A percentile compares a stretch with the other conserved stretches of the same genome.
Evolutionary conservation across 2,888 invertebrate genomes (phyloP).

Genomic region (Nycteola revayana): DNA sequence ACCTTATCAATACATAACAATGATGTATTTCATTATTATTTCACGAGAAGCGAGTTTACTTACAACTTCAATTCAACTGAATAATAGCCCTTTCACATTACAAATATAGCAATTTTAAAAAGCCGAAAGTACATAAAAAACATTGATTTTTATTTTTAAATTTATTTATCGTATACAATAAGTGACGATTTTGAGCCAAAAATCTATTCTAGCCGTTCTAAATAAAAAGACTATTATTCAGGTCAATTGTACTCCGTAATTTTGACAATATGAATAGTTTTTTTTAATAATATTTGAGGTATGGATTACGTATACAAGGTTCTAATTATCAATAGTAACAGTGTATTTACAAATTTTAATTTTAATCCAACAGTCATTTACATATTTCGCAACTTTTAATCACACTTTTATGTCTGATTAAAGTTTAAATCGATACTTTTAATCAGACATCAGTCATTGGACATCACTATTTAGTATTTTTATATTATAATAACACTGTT

Average conservation of each 20-base stretch:
- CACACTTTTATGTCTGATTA: no score
- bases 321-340: conserved; percentile 32
- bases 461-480: no score
- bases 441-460: no score
- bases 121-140: no score
- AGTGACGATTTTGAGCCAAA: no score
- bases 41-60: conserved; percentile 14
- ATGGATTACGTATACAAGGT: conserved; percentile 85
- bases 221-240: conserved; percentile 17
- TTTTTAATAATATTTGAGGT: conserved; percentile 78
- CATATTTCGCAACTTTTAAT: no score
- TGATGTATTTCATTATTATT: not conserved
- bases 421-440: no score
- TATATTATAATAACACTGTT: conserved; percentile 9
- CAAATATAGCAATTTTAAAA: not conserved
- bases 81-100: conserved; percentile 2
- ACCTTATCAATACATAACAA: not conserved
- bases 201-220: no score
- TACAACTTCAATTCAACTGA: conserved; percentile 2
- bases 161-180: no score
- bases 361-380: no score
- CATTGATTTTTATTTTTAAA: no score
- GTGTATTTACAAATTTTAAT: conserved; percentile 2
- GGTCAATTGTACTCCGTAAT: not conserved
- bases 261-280: conserved; percentile 36